Conservation (phyloP, 2,113 vertebrate species). For the Chionis minor region DNA sequence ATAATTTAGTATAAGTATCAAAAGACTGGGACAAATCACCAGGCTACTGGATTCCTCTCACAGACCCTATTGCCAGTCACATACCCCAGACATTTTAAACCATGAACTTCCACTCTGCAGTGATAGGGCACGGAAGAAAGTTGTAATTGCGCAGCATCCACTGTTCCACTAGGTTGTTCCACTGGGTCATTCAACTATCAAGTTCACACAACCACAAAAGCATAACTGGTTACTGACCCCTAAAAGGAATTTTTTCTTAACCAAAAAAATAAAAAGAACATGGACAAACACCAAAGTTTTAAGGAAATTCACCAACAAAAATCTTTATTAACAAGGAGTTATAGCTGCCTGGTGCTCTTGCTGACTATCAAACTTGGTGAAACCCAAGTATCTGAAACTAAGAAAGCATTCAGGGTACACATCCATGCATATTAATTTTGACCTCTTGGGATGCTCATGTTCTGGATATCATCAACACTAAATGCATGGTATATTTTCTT, state of each 20-base stretch:
- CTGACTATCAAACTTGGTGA: not conserved
- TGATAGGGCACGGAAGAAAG: accelerated
- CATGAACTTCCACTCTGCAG: not conserved
- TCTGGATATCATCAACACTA: not conserved
- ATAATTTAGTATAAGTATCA: not conserved
- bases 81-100: not conserved
- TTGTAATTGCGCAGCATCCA: not conserved
- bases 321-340: not conserved
- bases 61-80: not conserved
- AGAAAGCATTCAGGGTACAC: not conserved
- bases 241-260: not conserved
- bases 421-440: not conserved
- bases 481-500: not conserved
- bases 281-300: not conserved
- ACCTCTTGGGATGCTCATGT: not conserved
- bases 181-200: not conserved
- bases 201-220: not conserved
- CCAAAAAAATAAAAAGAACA: not conserved
- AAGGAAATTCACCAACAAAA: not conserved
- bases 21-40: not conserved
- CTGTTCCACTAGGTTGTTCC: not conserved
- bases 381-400: not conserved
- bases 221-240: not conserved
- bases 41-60: not conserved
- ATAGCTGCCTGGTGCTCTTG: not conserved